Base-by-base conservation (phyloP, 1,140 invertebrate genomes). In the Danaus melanippus region DNA sequence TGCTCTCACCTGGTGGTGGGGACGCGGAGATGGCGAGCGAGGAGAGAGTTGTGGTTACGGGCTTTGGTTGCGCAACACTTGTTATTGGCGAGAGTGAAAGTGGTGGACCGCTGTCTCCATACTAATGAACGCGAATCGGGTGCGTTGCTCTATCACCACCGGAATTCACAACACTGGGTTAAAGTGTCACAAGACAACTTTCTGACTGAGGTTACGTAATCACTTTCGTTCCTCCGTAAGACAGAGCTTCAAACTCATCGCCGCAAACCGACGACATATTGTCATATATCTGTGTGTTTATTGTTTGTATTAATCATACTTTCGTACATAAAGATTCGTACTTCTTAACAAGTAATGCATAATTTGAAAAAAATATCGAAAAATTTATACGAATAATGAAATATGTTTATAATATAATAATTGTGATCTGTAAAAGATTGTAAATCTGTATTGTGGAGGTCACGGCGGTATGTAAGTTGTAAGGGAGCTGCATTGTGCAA, bases 61-160 rank as follows among this genome's bases (percentile, higher is more conserved):
- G 53, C 15, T 48, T 50, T 21, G 32, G 71, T 86, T 86, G 74
- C 79, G 74, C 82, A 84, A 84, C 59, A 72, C 69, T 74, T 76
- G 77, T 76, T 76, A 69, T 76, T 74, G 67, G 63, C 66, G 77
- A 83, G 78, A 84, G 84, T 84, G 84, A 84, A 86, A 86, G 81
- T 84, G 76, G 67, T 71, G 69, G 71, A 64, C 60, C 69, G 73
- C 74, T 71, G 75, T 83, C 78, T 78, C 71, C 81, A 86, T 84
- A 83, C 74, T 78, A 84, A 86, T 82, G 76, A 82, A 69, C 67
- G 74, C 74, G 69, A 79, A 77, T 71, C 67, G 74, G 70, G 73
- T 74, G 69, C 70, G 66, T 68, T 67, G 71, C 63, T 67, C 73
- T 69, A 66, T 49, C 64, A 66, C 46, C 64, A 68, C 67, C 71